Conservation (phyloP, 2,113 vertebrate genomes). For the Platanista minor region DNA sequence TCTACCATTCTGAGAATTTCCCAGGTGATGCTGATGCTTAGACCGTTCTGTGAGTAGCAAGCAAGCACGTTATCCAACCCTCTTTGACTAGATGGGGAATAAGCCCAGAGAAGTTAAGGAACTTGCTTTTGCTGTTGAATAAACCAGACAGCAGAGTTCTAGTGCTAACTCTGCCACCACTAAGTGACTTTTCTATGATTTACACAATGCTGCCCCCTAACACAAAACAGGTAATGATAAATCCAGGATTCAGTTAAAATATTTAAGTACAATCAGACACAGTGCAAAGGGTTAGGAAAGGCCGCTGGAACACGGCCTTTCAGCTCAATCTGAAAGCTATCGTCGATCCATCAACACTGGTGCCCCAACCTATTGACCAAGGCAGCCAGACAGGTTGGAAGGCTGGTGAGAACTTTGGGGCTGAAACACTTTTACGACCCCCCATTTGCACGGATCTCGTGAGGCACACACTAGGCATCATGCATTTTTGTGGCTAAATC, state of each 20-base stretch:
- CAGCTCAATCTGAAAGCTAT: neutral
- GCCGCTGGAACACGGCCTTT: fast-evolving
- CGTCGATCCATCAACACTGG: fast-evolving
- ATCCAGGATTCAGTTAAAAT: neutral
- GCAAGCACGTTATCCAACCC: neutral
- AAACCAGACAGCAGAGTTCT: neutral
- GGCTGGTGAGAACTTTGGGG: neutral
- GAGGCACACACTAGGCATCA: neutral
- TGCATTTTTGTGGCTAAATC: conserved; percentile 14
- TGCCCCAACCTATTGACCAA: fast-evolving
- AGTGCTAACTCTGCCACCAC: neutral
- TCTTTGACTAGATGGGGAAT: fast-evolving
- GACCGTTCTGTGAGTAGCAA: neutral
- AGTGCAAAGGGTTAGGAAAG: neutral
- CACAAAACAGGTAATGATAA: neutral
- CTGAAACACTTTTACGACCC: neutral
- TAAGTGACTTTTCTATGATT: neutral
- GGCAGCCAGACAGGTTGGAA: neutral
- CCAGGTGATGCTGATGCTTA: neutral
- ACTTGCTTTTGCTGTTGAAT: neutral
- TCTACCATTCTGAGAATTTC: neutral
- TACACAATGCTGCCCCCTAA: neutral
- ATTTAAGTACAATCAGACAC: neutral
- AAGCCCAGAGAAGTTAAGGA: neutral
- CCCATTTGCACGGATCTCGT: neutral